Evolutionary conservation across 1,140 invertebrate genomes (phyloP).

Genomic region (Aphaenogaster ashmeadi): DNA sequence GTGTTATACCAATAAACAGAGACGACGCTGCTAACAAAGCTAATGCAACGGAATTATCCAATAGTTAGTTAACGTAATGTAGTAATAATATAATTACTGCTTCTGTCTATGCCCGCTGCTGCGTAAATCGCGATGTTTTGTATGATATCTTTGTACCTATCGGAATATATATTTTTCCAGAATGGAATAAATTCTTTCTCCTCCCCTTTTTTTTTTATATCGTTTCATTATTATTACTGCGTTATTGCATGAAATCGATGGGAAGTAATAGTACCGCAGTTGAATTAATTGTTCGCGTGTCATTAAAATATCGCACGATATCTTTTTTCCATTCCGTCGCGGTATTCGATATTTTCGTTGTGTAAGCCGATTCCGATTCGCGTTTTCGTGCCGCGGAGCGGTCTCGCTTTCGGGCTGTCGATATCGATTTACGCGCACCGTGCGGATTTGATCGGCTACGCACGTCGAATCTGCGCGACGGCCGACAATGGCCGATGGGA

Average conservation of each 20-base stretch:
- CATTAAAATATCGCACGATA: slow-evolving; percentile 41
- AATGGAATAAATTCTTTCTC: not conserved
- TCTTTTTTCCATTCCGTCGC: slow-evolving; percentile 5
- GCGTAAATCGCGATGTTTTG: slow-evolving; percentile 34
- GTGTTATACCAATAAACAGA: slow-evolving; percentile 54
- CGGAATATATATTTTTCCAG: not conserved
- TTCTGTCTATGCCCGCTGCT: not conserved
- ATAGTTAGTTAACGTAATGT: slow-evolving; percentile 61
- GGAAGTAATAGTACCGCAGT: not conserved
- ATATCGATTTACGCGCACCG: slow-evolving; percentile 62
- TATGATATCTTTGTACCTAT: not conserved
- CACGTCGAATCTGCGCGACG: slow-evolving; percentile 23
- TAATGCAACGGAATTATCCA: slow-evolving; percentile 57
- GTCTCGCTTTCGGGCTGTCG: slow-evolving; percentile 57
- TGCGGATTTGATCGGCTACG: slow-evolving; percentile 58
- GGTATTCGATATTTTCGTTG: slow-evolving; percentile 55
- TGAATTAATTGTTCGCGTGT: slow-evolving; percentile 50
- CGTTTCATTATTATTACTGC: not conserved
- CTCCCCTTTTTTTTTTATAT: not conserved
- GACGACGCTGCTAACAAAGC: slow-evolving; percentile 42
- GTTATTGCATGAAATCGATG: slow-evolving; percentile 23
- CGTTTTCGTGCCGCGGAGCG: slow-evolving; percentile 12
- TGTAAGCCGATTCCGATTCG: slow-evolving; percentile 59
- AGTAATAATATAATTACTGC: slow-evolving; percentile 49
- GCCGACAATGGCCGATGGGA: slow-evolving; percentile 41